phyloP scores from a whole-genome alignment of 2,113 vertebrate genomes.

The Pionites leucogaster region DNA sequence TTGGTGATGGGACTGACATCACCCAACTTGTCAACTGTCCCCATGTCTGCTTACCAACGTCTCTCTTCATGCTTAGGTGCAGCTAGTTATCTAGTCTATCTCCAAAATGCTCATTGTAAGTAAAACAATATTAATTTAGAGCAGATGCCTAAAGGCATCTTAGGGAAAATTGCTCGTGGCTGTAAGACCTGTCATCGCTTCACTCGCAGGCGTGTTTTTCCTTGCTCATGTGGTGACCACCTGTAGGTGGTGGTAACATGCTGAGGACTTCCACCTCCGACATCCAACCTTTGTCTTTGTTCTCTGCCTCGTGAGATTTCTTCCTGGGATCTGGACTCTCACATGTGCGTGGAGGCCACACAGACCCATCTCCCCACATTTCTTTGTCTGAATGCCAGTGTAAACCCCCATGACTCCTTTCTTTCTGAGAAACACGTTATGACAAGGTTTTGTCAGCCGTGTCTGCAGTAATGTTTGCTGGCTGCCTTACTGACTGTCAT shows the following conservation, averaged over 20 bases:
- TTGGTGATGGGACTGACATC: not conserved
- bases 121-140: slow-evolving; percentile 8
- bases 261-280: not conserved
- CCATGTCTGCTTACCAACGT: not conserved
- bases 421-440: not conserved
- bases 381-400: not conserved
- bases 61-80: not conserved
- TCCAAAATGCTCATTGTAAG: not conserved
- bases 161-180: not conserved
- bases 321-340: rapidly evolving
- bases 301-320: not conserved
- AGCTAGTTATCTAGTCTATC: not conserved
- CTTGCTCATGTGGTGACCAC: slow-evolving; percentile 18
- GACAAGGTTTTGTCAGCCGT: not conserved
- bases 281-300: not conserved
- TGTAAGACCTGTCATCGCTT: slow-evolving; percentile 12
- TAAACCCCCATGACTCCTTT: not conserved
- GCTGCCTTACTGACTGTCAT: not conserved
- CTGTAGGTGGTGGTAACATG: not conserved
- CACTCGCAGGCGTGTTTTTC: rapidly evolving
- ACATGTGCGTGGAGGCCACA: rapidly evolving
- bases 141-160: slow-evolving; percentile 29
- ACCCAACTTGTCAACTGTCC: not conserved
- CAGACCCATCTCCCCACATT: not conserved
- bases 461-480: not conserved